Percentiles rank a stretch among this genome's conserved stretches.
Evolutionary conservation across 2,113 vertebrate genomes (phyloP).

Genomic region (Brevimyrus niger): DNA sequence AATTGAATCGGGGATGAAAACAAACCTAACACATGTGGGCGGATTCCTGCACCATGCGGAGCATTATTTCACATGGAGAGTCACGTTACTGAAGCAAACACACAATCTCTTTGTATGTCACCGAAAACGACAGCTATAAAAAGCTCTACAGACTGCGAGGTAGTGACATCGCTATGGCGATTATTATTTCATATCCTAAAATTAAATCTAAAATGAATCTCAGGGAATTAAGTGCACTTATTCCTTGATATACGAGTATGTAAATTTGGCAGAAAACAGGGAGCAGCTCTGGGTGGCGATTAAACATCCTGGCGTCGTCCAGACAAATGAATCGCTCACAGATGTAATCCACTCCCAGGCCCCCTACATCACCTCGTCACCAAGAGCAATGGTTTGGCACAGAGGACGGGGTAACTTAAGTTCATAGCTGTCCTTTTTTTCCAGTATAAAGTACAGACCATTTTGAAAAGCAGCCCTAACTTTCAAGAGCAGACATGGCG

Average conservation of each 20-base stretch:
- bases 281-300: neutral
- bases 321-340: neutral
- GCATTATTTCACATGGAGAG: neutral
- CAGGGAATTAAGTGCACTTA: neutral
- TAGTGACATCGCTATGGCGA: neutral
- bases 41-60: neutral
- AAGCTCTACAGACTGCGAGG: neutral
- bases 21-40: neutral
- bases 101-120: neutral
- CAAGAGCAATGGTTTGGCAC: neutral
- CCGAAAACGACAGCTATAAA: neutral
- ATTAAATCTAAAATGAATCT: conserved; percentile 2
- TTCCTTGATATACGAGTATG: neutral
- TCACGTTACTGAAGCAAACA: neutral
- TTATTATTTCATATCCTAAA: neutral
- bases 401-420: neutral
- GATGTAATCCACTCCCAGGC: neutral
- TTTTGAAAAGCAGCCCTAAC: neutral
- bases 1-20: neutral
- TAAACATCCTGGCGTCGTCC: neutral
- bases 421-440: neutral
- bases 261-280: neutral
- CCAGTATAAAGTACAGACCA: neutral
- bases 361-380: neutral
- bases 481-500: neutral